Evolutionary conservation across 2,113 vertebrate genomes (phyloP).

Genomic region (Trochalopteron elliotii): DNA sequence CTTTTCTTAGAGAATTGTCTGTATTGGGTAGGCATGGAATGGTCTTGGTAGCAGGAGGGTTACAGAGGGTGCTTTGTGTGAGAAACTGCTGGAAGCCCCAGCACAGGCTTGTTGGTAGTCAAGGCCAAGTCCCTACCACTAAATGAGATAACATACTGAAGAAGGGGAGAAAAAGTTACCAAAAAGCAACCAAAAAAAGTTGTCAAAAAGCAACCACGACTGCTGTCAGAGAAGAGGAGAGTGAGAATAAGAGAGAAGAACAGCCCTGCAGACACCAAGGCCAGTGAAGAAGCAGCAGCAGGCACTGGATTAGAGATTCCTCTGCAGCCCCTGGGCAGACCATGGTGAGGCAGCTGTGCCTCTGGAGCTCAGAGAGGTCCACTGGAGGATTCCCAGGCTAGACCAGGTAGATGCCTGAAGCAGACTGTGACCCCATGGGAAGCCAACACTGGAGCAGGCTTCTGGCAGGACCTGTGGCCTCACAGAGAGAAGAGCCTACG

Average conservation of each 20-base stretch:
- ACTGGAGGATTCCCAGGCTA: no score
- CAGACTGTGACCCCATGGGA: background rate
- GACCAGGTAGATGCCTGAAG: background rate
- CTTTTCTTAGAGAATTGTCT: background rate
- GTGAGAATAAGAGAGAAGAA: background rate
- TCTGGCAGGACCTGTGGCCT: background rate
- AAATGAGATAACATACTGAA: background rate
- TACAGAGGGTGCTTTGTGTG: background rate
- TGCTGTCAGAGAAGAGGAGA: background rate
- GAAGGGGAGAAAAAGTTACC: rapidly evolving
- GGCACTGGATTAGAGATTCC: no score
- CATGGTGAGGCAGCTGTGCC: background rate
- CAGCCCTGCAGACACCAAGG: no score
- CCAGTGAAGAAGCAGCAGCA: background rate
- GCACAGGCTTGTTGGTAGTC: no score
- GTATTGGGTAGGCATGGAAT: background rate
- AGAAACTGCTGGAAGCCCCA: background rate
- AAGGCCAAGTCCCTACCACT: background rate
- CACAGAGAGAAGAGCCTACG: rapidly evolving
- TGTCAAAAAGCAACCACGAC: background rate
- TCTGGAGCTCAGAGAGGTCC: background rate
- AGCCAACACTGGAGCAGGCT: background rate
- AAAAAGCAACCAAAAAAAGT: no score
- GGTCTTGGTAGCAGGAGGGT: background rate
- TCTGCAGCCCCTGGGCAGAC: background rate